Evolutionary conservation across 2,888 invertebrate species (phyloP).

Genomic region (Nomada ruficornis): DNA sequence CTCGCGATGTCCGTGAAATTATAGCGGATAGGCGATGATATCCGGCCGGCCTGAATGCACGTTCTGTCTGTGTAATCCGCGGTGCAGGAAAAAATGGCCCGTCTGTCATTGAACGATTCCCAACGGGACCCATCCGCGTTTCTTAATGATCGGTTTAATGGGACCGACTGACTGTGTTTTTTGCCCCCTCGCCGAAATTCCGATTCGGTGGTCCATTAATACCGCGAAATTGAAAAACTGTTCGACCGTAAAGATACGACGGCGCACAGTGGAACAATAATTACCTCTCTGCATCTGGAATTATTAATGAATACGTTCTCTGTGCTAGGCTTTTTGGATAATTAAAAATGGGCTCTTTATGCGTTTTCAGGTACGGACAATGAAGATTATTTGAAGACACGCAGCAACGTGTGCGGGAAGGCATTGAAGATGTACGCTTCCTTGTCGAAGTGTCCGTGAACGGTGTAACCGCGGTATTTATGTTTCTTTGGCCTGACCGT

Average conservation of each 20-base stretch:
- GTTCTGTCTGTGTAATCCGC: not conserved
- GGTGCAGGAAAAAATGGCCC: no score
- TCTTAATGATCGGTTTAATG: conserved; percentile 34
- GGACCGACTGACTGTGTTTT: conserved; percentile 6
- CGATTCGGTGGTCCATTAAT: not conserved
- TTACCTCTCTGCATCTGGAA: no score
- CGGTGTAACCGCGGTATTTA: conserved; percentile 58
- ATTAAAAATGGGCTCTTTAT: not conserved
- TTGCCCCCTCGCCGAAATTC: conserved; percentile 7
- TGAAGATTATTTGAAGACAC: conserved; percentile 47
- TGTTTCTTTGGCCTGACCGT: conserved; percentile 36
- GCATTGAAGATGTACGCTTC: conserved; percentile 64
- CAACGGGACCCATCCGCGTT: not conserved
- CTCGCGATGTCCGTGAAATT: conserved; percentile 52
- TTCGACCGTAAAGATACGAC: not conserved
- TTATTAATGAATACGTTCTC: not conserved
- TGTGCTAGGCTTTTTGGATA: no score
- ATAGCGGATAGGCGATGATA: conserved; percentile 50
- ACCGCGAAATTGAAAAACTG: conserved; percentile 1
- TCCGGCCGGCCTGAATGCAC: conserved; percentile 15
- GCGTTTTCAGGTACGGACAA: conserved; percentile 53
- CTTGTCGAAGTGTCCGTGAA: conserved; percentile 74
- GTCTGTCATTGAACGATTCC: conserved; percentile 21
- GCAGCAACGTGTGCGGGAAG: conserved; percentile 20
- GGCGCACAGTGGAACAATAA: no score